A percentile compares a stretch with the other conserved stretches of the same genome.
Conservation (phyloP, 2,888 invertebrate species). For the Stramonita haemastoma region DNA sequence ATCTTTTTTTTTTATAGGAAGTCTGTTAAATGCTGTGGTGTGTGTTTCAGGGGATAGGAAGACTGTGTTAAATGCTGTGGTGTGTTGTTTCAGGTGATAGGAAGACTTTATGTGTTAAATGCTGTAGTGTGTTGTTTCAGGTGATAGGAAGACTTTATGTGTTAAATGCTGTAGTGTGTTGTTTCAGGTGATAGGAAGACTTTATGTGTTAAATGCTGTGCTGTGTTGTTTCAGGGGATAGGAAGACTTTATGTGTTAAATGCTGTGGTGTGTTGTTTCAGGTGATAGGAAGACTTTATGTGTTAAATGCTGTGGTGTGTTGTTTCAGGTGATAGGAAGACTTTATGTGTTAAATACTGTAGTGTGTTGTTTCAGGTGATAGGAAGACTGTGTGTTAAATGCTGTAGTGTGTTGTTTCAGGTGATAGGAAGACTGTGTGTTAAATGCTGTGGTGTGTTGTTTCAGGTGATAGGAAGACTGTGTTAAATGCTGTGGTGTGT, state of each 20-base stretch:
- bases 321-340: background rate
- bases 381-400: background rate
- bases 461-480: background rate
- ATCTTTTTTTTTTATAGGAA: too few relatives aligned
- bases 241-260: too few relatives aligned
- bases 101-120: background rate
- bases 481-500: background rate
- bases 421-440: background rate
- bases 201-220: background rate
- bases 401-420: background rate
- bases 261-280: background rate
- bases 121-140: conserved; percentile 30
- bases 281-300: background rate
- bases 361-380: background rate
- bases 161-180: too few relatives aligned
- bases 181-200: background rate
- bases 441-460: background rate
- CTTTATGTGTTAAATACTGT: background rate
- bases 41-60: background rate
- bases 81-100: background rate
- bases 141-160: too few relatives aligned
- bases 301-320: background rate
- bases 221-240: background rate
- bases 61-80: background rate
- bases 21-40: background rate